Evolutionary conservation across 2,888 invertebrate species (phyloP), one percentile per base, ranked within the genome.

Genomic region (Phymatocera aterrima): DNA sequence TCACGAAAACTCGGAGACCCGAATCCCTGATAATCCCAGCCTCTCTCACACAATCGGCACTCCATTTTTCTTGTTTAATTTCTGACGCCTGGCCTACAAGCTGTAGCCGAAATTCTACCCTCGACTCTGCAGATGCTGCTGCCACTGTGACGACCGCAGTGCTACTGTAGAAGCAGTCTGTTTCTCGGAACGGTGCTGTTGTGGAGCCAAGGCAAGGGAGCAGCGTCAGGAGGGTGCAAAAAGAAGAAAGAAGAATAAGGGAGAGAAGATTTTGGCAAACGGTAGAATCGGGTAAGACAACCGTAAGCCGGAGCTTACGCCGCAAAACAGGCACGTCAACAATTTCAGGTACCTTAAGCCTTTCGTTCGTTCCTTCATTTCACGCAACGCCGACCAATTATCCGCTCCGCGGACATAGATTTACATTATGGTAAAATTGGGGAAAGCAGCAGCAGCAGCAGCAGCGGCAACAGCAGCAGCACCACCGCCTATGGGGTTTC

Each of bases 11-110:
- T 68, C 18, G 72, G 34, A 34, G 72, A 51, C 72, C 51, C 72
- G 77, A 65, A 77, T 65, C 79, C 70, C 70, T 43, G 79, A 77
- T 79, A 79, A 77, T 77, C 77, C 77, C 68, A 31, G 57, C 77
- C 77, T 77, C 77, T 57, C 70, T 77, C 70, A 64, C 77, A 79
- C 77, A 79, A 79, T 79, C 79, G 77, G 79, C 79, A 79, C 79
- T 77, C 79, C 77, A 79, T 79, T 79, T 79, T 79, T 79, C 79
- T 68, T 70, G 37, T 79, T 79, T 79, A 79, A 79, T 79, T 79
- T 77, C 51, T 65, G 77, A 77, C 60, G 79, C 79, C 48, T 31
- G 74, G 40, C 60, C 54, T 37, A n/a, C n/a, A n/a, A n/a, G n/a
- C n/a, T n/a, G n/a, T n/a, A 48, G 21, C 15, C 75, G 51, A n/a